These are phyloP conservation scores for Cuniculus paca DNA, from an alignment of 2,797 vertebrate genomes.

Conservation along the genomic window DNA sequence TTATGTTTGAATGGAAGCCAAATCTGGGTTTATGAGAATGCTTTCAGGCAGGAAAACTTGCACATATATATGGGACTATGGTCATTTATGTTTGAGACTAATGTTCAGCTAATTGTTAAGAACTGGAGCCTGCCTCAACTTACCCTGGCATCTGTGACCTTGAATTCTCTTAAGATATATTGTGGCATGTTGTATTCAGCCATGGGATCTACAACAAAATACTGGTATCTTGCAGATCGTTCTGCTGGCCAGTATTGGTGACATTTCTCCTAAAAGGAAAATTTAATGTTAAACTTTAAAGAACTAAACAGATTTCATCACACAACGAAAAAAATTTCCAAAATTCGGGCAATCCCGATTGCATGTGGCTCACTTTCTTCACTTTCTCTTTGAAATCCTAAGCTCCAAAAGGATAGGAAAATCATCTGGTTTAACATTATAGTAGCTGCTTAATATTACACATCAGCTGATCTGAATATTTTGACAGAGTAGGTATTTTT, in stretches of 20 bases:
- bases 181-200: conserved; percentile 99
- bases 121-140: conserved; percentile 81
- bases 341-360: background rate
- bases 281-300: conserved; percentile 1
- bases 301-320: background rate
- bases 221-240: conserved; percentile 98
- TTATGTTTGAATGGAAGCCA: conserved; percentile 77
- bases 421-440: background rate
- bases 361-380: background rate
- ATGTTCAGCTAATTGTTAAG: conserved; percentile 17
- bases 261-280: conserved; percentile 94
- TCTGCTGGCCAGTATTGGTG: conserved; percentile 99
- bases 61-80: background rate
- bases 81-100: background rate
- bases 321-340: background rate
- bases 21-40: conserved; percentile 37
- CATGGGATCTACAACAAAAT: conserved; percentile 99
- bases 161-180: conserved; percentile 99
- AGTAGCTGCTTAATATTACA: background rate
- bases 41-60: conserved; percentile 42
- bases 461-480: background rate
- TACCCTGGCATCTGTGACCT: conserved; percentile 99
- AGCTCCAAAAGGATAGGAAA: background rate
- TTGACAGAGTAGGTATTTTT: background rate
- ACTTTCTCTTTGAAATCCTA: background rate